Conservation (phyloP, 2,888 invertebrate species). For the Leucophenga montana region DNA sequence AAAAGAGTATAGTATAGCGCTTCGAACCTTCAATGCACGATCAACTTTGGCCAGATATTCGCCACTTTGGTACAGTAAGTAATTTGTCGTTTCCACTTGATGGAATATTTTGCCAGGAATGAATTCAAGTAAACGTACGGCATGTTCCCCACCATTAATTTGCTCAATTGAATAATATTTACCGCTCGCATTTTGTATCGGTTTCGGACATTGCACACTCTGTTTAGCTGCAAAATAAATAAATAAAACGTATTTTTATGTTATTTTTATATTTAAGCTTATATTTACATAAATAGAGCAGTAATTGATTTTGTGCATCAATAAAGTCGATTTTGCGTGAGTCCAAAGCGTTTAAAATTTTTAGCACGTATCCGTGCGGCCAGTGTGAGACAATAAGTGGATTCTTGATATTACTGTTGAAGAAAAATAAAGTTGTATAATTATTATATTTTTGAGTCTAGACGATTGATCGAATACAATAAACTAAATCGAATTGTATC, state of each 20-base stretch:
- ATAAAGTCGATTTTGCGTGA: slow-evolving; percentile 80
- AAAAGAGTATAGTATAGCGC: neutral
- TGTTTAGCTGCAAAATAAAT: slow-evolving; percentile 74
- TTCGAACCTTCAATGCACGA: slow-evolving; percentile 78
- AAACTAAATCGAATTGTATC: no score
- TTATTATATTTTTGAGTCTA: no score
- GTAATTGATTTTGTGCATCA: slow-evolving; percentile 83
- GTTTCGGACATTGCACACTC: slow-evolving; percentile 80
- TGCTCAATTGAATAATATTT: slow-evolving; percentile 77
- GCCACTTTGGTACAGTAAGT: slow-evolving; percentile 82
- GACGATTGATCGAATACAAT: no score
- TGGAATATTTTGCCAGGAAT: slow-evolving; percentile 82
- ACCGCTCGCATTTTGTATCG: slow-evolving; percentile 80
- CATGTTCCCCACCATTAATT: slow-evolving; percentile 75
- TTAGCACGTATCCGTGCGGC: slow-evolving; percentile 83
- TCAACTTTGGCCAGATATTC: slow-evolving; percentile 82
- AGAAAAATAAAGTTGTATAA: neutral
- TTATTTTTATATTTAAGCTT: neutral
- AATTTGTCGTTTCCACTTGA: slow-evolving; percentile 76
- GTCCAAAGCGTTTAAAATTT: slow-evolving; percentile 88
- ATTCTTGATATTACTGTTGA: slow-evolving; percentile 75
- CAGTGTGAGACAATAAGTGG: slow-evolving; percentile 76
- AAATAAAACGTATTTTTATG: neutral
- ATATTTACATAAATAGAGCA: slow-evolving; percentile 81
- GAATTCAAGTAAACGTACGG: slow-evolving; percentile 84